Conservation (phyloP, 2,113 vertebrate species). For the Spea bombifrons region DNA sequence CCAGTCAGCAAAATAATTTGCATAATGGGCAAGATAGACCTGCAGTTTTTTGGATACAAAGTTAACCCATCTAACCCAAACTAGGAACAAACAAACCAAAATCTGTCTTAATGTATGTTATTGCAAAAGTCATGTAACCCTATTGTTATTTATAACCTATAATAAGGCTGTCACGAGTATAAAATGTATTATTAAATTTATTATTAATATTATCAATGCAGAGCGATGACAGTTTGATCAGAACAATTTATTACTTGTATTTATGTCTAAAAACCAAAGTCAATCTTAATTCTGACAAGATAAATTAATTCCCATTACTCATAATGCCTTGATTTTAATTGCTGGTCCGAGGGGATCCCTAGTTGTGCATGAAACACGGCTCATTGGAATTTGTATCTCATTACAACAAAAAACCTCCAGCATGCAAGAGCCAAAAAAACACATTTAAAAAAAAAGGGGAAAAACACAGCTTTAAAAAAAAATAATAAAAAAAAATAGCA, state of each 20-base stretch:
- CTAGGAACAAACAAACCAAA: no score
- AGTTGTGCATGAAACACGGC: constrained; percentile 16
- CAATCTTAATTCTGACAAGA: neutral
- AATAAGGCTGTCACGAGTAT: no score
- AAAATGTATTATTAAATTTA: no score
- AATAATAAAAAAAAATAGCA: neutral
- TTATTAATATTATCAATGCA: neutral
- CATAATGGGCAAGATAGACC: no score
- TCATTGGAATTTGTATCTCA: constrained; percentile 1
- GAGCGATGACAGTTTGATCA: neutral
- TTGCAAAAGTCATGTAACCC: no score
- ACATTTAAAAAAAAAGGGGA: neutral
- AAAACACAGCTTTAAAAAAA: no score
- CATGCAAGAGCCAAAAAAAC: neutral
- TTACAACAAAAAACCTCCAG: neutral
- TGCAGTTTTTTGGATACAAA: no score
- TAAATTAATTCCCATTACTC: neutral
- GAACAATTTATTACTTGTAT: neutral
- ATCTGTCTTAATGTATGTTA: no score
- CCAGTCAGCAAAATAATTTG: no score
- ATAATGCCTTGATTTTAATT: neutral
- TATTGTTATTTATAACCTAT: no score
- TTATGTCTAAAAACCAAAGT: neutral
- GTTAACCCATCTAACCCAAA: no score
- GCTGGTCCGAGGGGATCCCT: constrained; percentile 1